Conservation (phyloP, 92 coral and sea anemone species). For the Bergia puertoricense region DNA sequence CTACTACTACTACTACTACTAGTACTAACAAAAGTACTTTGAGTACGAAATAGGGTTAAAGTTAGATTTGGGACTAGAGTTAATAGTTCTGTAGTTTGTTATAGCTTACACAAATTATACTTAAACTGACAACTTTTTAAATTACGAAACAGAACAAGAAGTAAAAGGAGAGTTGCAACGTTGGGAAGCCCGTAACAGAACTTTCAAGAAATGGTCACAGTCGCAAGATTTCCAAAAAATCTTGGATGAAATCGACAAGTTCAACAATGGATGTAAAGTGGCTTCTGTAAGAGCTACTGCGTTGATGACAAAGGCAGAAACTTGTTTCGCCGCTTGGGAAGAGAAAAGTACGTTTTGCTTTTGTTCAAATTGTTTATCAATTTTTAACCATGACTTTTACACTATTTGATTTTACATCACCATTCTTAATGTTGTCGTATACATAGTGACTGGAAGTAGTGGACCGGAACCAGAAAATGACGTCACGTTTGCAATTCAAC, state of each 20-base stretch:
- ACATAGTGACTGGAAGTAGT: not conserved
- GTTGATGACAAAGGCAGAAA: constrained; percentile 45
- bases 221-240: constrained; percentile 25
- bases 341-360: constrained; percentile 35
- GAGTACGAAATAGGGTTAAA: too few relatives aligned
- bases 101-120: not conserved
- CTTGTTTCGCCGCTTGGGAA: constrained; percentile 55
- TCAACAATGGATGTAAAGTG: constrained; percentile 27
- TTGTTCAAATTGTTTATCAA: not conserved
- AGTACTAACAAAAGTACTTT: too few relatives aligned
- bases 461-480: constrained; percentile 17
- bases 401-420: not conserved
- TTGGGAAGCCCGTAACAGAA: not conserved
- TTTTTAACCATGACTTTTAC: not conserved
- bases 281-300: constrained; percentile 37
- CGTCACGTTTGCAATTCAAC: constrained; percentile 38
- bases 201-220: constrained; percentile 3
- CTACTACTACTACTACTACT: too few relatives aligned
- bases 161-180: not conserved
- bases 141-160: not conserved
- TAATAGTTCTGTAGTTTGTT: not conserved
- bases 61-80: too few relatives aligned
- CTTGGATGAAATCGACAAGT: constrained; percentile 35
- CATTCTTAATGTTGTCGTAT: not conserved
- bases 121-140: not conserved